Evolutionary conservation across 2,797 vertebrate species (phyloP).

Genomic region (Pseudotriccus pelzelni): DNA sequence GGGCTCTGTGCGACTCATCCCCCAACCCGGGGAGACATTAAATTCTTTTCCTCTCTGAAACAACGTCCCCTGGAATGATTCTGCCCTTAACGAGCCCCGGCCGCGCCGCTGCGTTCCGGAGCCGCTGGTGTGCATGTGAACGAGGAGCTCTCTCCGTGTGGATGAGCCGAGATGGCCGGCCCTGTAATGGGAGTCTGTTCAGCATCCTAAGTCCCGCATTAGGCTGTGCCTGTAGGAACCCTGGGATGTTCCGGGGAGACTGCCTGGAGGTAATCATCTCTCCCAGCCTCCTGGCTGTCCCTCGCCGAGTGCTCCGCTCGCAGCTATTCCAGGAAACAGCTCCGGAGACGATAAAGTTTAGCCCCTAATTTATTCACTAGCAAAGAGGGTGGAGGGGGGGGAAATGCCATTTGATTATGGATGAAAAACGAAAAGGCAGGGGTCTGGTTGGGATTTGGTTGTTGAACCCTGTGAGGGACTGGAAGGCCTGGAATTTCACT

Average conservation of each 20-base stretch:
- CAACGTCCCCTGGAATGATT: conserved; percentile 14
- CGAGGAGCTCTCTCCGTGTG: not conserved
- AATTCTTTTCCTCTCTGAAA: conserved; percentile 28
- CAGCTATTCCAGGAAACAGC: not conserved
- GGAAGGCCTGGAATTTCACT: not conserved
- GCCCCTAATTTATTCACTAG: not conserved
- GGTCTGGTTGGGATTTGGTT: not conserved
- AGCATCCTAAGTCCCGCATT: conserved; percentile 46
- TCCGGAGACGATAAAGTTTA: not conserved
- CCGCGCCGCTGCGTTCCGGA: conserved; percentile 5
- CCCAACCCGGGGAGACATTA: not conserved
- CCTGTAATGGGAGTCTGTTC: conserved; percentile 25
- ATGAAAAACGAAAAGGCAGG: not conserved
- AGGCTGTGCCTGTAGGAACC: conserved; percentile 23
- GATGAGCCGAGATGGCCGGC: not conserved
- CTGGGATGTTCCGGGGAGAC: not conserved
- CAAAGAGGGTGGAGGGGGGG: not conserved
- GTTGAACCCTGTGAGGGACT: not conserved
- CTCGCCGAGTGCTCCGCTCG: not conserved
- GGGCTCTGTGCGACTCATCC: not conserved
- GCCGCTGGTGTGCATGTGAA: conserved; percentile 46
- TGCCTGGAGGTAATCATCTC: conserved; percentile 24
- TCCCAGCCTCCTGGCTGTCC: conserved; percentile 3
- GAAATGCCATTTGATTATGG: not conserved
- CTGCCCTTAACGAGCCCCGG: conserved; percentile 21